Evolutionary conservation across 2,113 vertebrate genomes (phyloP).

Genomic region (Nesogale talazaci): DNA sequence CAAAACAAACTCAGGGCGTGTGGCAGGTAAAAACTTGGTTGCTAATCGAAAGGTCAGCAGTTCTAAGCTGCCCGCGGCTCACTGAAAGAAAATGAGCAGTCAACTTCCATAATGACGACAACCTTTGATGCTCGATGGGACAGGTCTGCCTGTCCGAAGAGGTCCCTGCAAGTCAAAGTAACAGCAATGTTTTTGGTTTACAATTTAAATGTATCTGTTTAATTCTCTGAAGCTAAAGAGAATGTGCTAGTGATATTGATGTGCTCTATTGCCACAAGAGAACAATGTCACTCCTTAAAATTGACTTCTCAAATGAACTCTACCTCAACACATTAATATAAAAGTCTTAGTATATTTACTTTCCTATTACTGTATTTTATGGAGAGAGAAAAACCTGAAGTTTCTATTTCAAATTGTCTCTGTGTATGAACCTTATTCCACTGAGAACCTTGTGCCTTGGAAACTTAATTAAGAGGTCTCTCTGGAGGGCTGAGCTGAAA

Average conservation of each 20-base stretch:
- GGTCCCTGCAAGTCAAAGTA: background rate
- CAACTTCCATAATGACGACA: background rate
- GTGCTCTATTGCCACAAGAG: background rate
- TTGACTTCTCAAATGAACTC: background rate
- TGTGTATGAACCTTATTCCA: background rate
- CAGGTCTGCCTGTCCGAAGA: background rate
- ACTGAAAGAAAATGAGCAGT: background rate
- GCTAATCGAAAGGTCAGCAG: background rate
- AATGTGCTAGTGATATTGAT: background rate
- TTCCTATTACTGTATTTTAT: conserved; percentile 27
- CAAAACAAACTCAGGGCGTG: background rate
- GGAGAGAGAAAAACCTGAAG: background rate
- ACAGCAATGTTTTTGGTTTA: background rate
- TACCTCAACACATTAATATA: background rate
- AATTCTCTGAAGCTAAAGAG: background rate
- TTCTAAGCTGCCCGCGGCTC: background rate
- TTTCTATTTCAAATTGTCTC: background rate
- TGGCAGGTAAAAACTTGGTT: background rate
- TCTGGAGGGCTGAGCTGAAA: background rate
- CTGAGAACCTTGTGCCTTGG: background rate
- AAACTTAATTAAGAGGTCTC: background rate
- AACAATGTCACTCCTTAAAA: background rate
- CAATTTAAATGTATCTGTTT: background rate
- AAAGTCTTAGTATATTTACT: background rate
- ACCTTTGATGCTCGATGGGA: background rate